Base-by-base conservation (phyloP, 2,113 vertebrate species). In the Scytalopus superciliaris region DNA sequence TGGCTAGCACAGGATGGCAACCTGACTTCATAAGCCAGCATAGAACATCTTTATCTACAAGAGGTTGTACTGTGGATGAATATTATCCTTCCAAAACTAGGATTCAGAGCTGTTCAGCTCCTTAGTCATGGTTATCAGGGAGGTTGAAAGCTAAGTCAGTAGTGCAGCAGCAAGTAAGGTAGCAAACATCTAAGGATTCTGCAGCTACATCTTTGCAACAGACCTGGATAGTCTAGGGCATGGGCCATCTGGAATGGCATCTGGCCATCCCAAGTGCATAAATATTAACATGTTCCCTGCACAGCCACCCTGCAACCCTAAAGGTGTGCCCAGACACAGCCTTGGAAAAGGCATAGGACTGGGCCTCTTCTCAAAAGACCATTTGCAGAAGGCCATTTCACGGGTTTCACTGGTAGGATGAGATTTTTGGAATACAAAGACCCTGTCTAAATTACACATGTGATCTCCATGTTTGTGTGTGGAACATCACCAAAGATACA, bases 301-400 rank as follows among this genome's bases (percentile, higher is more conserved):
- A 73, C 21, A 50, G 10, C 7, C 24, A 64, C 4, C 17, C 59
- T 47, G 8, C 37, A 62, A 3, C 5, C 19, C 6, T 49, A 39
- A 55, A 23, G 10, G 27, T 31, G 15, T 40, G 25, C 19, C 53
- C 11, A 53, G 37, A 49, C 55, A 68, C 30, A 53, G 42, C 16
- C 6, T 3, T 1, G 1, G 35, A 12, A 16, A 68, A 49, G 30
- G 16, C 31, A 10, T 1, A n/a, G 19, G 37, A 31, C 30, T 40
- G 13, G 12, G 18, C 60, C 37, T 6, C 14, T 70, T 53, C 28
- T n/a, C 0, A 2, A 35, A 79, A 33, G 18, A 31, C 14, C 3
- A 0, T 39, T 21, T 7, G 13, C 10, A 66, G 56, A 17, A 59
- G 19, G 12, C 9, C 27, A 47, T 27, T n/a, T n/a, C n/a, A n/a